Evolutionary conservation across 2,113 vertebrate species (phyloP).

Genomic region (Cardinalis cardinalis): DNA sequence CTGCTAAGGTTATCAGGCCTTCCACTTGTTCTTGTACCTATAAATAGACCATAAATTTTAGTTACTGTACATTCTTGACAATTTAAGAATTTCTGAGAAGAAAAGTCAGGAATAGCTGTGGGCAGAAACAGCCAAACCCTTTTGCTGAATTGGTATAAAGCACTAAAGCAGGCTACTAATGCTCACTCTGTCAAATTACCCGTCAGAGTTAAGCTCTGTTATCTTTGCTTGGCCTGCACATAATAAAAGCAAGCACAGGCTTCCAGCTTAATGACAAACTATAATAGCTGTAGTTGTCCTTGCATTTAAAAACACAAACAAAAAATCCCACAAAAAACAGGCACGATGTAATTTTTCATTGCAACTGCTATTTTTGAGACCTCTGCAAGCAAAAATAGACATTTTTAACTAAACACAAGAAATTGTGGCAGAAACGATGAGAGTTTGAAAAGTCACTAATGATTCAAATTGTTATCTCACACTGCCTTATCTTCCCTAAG

Average conservation of each 20-base stretch:
- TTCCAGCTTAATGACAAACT: background rate
- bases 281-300: background rate
- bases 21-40: background rate
- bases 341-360: background rate
- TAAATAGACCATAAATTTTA: background rate
- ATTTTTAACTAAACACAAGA: background rate
- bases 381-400: background rate
- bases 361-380: background rate
- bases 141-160: background rate
- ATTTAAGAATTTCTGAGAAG: background rate
- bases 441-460: background rate
- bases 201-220: background rate
- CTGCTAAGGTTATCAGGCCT: constrained; percentile 17
- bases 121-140: background rate
- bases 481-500: background rate
- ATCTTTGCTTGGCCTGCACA: background rate
- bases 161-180: background rate
- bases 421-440: background rate
- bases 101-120: background rate
- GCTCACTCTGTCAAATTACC: background rate
- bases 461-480: background rate
- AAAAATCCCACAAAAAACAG: background rate
- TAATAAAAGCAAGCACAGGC: background rate
- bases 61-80: background rate
- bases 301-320: background rate